phyloP scores from a whole-genome alignment of 2,113 vertebrate genomes.

The Tretioscincus oriximinensis region DNA sequence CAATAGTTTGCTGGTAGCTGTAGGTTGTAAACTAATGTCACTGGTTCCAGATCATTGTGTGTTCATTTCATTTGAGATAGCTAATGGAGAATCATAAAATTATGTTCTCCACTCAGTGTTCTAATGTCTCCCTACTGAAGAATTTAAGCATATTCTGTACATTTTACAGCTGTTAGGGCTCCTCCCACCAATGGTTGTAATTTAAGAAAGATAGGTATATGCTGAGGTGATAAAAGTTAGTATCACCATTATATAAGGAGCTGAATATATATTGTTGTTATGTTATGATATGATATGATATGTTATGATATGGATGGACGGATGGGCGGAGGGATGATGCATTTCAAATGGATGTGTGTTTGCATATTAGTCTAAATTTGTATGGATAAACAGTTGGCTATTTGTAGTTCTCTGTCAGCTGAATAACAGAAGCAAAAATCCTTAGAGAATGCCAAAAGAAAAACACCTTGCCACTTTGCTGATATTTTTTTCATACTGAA shows the following conservation, averaged over 20 bases:
- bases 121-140: not conserved
- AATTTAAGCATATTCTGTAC: not conserved
- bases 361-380: no score
- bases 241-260: slow-evolving; percentile 29
- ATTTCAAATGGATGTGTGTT: no score
- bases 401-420: no score
- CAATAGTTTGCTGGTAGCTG: not conserved
- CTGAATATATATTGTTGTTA: no score
- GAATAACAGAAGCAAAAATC: no score
- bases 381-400: no score
- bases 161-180: slow-evolving; percentile 16
- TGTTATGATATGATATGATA: no score
- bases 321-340: no score
- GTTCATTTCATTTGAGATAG: not conserved
- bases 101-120: not conserved
- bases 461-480: no score
- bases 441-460: no score
- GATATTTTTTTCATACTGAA: no score
- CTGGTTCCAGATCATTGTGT: not conserved
- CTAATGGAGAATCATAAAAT: slow-evolving; percentile 30
- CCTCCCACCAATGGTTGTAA: slow-evolving; percentile 13
- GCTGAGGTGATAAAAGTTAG: slow-evolving; percentile 36
- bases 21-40: slow-evolving; percentile 4
- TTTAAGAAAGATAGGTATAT: slow-evolving; percentile 20
- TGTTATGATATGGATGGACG: no score